These are phyloP conservation scores for Formica aserva DNA, from an alignment of 2,888 invertebrate genomes.

Conservation along the genomic window DNA sequence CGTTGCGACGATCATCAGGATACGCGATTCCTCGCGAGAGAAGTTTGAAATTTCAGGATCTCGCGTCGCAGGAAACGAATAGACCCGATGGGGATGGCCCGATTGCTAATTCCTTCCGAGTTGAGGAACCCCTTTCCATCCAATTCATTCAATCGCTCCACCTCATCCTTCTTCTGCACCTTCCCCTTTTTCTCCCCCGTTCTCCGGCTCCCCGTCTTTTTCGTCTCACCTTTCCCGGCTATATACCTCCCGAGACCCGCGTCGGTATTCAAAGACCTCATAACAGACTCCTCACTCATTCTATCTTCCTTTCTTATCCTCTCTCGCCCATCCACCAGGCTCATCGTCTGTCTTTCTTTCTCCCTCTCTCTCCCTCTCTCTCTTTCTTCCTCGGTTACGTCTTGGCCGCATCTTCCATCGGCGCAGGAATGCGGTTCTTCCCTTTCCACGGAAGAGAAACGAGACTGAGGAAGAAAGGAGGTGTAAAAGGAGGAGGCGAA, in stretches of 20 bases:
- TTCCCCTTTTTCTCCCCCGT: constrained; percentile 53
- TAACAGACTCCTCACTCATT: constrained; percentile 73
- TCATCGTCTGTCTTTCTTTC: constrained; percentile 44
- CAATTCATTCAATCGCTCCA: constrained; percentile 69
- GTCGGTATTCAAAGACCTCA: constrained; percentile 76
- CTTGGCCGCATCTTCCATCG: constrained; percentile 66
- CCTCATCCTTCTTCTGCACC: constrained; percentile 40
- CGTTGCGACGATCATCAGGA: not conserved
- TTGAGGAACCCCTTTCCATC: constrained; percentile 65
- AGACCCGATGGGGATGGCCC: constrained; percentile 67
- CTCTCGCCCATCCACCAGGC: not conserved
- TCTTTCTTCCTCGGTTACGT: constrained; percentile 45
- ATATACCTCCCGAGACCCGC: constrained; percentile 51
- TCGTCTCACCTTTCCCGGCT: constrained; percentile 51
- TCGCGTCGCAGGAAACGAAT: constrained; percentile 70
- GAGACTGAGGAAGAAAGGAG: constrained; percentile 68
- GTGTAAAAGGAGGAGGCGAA: constrained; percentile 61
- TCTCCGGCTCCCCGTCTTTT: constrained; percentile 59
- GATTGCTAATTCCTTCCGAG: constrained; percentile 75
- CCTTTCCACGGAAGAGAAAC: constrained; percentile 71
- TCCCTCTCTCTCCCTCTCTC: constrained; percentile 48
- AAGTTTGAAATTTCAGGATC: constrained; percentile 53
- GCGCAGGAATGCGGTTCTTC: constrained; percentile 71
- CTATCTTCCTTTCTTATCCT: constrained; percentile 51
- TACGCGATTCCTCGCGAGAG: constrained; percentile 14